A percentile compares a stretch with the other conserved stretches of the same genome.
Conservation (phyloP, 2,888 invertebrate species). For the Petrolisthes cinctipes region DNA sequence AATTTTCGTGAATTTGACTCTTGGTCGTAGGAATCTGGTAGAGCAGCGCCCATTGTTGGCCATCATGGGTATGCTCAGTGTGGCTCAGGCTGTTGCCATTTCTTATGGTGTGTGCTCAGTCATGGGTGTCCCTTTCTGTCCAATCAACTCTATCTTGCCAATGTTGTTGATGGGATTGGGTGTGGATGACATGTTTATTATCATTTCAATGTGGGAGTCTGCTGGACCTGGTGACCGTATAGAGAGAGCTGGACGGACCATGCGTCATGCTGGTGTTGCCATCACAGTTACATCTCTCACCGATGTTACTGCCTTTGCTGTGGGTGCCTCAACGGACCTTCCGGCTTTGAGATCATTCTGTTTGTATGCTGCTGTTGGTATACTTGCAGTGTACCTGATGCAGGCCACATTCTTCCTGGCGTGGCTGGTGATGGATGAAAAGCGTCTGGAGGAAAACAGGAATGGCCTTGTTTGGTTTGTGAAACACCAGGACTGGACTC, state of each 20-base stretch:
- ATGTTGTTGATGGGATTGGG: slow-evolving; percentile 71
- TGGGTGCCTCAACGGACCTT: slow-evolving; percentile 73
- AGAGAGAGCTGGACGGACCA: slow-evolving; percentile 69
- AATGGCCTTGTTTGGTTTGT: slow-evolving; percentile 69
- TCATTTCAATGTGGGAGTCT: slow-evolving; percentile 68
- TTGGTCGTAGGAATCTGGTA: slow-evolving; percentile 81
- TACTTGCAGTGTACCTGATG: slow-evolving; percentile 71
- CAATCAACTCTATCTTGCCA: slow-evolving; percentile 71
- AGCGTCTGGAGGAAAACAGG: slow-evolving; percentile 68
- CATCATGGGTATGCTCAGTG: slow-evolving; percentile 70
- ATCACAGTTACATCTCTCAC: slow-evolving; percentile 73
- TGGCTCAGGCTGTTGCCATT: slow-evolving; percentile 69
- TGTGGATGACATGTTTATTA: slow-evolving; percentile 71
- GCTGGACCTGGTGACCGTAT: slow-evolving; percentile 66
- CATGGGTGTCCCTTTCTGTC: slow-evolving; percentile 70
- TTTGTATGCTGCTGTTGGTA: slow-evolving; percentile 72
- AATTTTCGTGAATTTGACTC: slow-evolving; percentile 79
- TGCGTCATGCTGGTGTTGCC: slow-evolving; percentile 72
- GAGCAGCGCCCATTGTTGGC: slow-evolving; percentile 74
- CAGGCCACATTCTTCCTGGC: slow-evolving; percentile 73
- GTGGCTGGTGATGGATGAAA: slow-evolving; percentile 72
- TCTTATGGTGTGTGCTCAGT: slow-evolving; percentile 70
- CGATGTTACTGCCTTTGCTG: slow-evolving; percentile 72
- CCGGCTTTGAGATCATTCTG: slow-evolving; percentile 73
- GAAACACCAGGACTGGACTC: slow-evolving; percentile 69